Evolutionary conservation across 2,888 invertebrate species (phyloP), one percentile per base, ranked within the genome.

Genomic region (Diachrysia chrysitis): DNA sequence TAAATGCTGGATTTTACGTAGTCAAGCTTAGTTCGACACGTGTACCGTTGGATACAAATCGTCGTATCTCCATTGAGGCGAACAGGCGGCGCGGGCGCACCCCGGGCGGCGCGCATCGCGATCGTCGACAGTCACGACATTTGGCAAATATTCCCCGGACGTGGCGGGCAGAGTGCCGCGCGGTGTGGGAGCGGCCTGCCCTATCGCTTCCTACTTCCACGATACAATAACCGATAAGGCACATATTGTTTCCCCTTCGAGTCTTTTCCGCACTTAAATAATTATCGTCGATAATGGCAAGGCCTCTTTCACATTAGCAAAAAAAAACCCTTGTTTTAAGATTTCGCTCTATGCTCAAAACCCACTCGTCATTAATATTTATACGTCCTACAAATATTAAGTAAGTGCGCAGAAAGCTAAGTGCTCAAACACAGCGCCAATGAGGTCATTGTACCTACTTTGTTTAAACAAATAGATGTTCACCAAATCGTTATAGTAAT

Each of bases 41-140:
- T 91, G 89, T 92, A 93, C 92, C 92, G 92, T 93, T 93, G 89
- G 88, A 87, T 90, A 92, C 90, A 92, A 92, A 93, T 91, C 89
- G 90, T 90, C 88, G 91, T 92, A 94, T 93, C 92, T 92, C 89
- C 93, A 93, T 93, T 93, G 92, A 91, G 88, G 85, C 83, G 80
- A 84, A 82, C 86, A 81, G 87, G 87, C 86, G 83, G 89, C 87
- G 83, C 88, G 80, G 88, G 90, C 90, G 92, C 93, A 92, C 93
- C 92, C 91, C 92, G 88, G 93, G 93, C 92, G 90, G 93, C 91
- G 92, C 91, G 83, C 92, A 95, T 95, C 94, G 93, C 94, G 94
- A 94, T 95, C 92, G 87, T 91, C 91, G 91, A 86, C 91, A 90
- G 95, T 95, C 95, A 95, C 95, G 95, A 95, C 95, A 90, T 92